Evolutionary conservation across 2,113 vertebrate species (phyloP), one percentile per base, ranked within the genome.

Genomic region (Cygnus buccinator): DNA sequence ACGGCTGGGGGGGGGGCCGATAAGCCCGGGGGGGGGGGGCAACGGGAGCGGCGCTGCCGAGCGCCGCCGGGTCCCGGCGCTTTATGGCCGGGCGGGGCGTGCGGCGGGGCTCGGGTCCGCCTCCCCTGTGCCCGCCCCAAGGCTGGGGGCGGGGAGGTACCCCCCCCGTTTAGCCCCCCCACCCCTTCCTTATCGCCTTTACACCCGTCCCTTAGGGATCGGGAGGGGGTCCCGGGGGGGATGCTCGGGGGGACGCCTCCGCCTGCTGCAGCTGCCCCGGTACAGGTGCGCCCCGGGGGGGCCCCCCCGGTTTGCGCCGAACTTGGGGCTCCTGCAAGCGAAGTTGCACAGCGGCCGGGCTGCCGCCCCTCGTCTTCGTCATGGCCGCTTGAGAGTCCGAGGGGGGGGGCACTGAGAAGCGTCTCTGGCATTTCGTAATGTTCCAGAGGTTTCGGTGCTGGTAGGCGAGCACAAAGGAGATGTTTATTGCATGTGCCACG

Each of bases 1-100:
- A 9, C 9, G 25, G 39, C 73, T 67, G 48, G 21, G 57, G 74
- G 57, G 74, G 84, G 96, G 20, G 46, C 46, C 11, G 46, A 48
- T 21, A 48, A 48, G 21, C 66, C 96, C 90, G 75, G 97, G 75
- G 96, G 95, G 94, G 35, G 97, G 75, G 96, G 95, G 91, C 81
- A 48, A 72, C 66, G 6, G 71, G 76, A 94, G 81, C 83, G 68
- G 54, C 55, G 50, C 65, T 65, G 8, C 77, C 57, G 14, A 75
- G 63, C 41, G 48, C 54, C 92, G 46, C 46, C 46, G 46, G 46
- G 46, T 48, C 46, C 88, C 75, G 77, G 46, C 88, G 77, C 77
- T 94, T 90, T 94, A 86, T 87, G 6, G 62, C 77, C 92, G 87
- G 79, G 44, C 66, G 79, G 50, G 43, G 82, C 85, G 57, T 65